Base-by-base conservation (phyloP, 1,140 invertebrate species). In the Mycetomoellerius zeteki region DNA sequence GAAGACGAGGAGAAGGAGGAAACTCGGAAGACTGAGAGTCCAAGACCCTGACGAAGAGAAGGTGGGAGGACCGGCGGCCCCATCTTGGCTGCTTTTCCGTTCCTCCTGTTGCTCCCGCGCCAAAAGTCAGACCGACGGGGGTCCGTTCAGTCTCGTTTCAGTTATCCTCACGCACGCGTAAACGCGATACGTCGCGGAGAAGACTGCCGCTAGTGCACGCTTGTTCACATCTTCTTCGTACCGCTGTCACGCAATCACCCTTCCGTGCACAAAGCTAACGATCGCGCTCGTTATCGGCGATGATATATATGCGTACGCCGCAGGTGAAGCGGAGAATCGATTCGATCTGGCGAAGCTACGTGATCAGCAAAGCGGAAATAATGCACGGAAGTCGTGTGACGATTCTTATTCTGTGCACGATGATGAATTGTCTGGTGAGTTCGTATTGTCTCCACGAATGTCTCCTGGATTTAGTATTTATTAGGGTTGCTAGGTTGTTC, bases 101-200 rank as follows among this genome's bases (percentile, higher is more conserved):
- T 77, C 76, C 64, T 85, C 52, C 71, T 73, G 78, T 76, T 81
- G 47, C 69, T 71, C 47, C 24, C 69, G 81, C 56, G 56, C 71
- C 65, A 56, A 88, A 87, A 85, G 82, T 64, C 87, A 54, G 56
- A 12, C 85, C 37, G 16, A 67, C 52, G 75, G 78, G 71, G 54
- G 50, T 30, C 64, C 82, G 88, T 69, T 80, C 89, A 81, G 82
- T 89, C 69, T 86, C 60, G 82, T 69, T 89, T 92, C 93, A 93
- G 93, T 92, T 89, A 92, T 90, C 80, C 88, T 75, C 76, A 91
- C 75, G 91, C 67, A 86, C 88, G 88, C 92, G 91, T 85, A 60
- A 52, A 76, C 58, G 54, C 14, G 8, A 24, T 27, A 37, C 56
- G 37, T 21, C 43, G 30, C 27, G 65, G 30, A 47, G 37, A 1